A percentile compares a stretch with the other conserved stretches of the same genome.
phyloP scores from a whole-genome alignment of 2,113 vertebrate genomes.

The Craseonycteris thonglongyai region DNA sequence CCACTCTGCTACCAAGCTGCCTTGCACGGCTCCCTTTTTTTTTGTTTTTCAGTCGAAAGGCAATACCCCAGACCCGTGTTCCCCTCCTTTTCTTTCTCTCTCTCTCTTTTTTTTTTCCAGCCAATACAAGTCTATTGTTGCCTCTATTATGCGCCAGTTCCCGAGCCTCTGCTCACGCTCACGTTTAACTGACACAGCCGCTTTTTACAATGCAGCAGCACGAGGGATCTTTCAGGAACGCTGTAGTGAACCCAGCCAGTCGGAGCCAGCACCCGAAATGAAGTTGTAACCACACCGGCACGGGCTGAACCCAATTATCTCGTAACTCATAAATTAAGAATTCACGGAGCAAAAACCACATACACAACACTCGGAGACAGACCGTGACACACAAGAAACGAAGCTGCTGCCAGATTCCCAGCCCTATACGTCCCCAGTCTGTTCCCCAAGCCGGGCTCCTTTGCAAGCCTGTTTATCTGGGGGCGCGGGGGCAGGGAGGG shows the following conservation, averaged over 20 bases:
- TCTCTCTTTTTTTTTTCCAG: not conserved
- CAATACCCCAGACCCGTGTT: not conserved
- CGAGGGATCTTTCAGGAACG: conserved; percentile 31
- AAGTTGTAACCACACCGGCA: conserved; percentile 59
- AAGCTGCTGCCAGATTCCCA: conserved; percentile 33
- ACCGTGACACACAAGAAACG: not conserved
- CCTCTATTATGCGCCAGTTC: conserved; percentile 61
- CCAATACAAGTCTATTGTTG: conserved; percentile 65
- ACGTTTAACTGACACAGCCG: conserved; percentile 59
- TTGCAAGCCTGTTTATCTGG: not conserved
- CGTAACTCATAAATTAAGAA: conserved; percentile 64
- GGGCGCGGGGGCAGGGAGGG: no score
- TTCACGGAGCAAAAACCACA: conserved; percentile 52
- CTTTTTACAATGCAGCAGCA: conserved; percentile 61
- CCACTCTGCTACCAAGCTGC: not conserved
- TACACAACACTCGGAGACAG: conserved; percentile 58
- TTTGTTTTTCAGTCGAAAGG: conserved; percentile 33
- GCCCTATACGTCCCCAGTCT: not conserved
- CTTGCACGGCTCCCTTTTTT: conserved; percentile 8
- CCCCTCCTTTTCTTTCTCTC: no score
- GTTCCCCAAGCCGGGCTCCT: not conserved
- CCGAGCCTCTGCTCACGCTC: conserved; percentile 49
- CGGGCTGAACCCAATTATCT: conserved; percentile 54
- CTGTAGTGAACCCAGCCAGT: conserved; percentile 58
- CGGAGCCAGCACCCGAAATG: conserved; percentile 48